Conservation (phyloP, 2,888 invertebrate species). For the Eretmocerus hayati region DNA sequence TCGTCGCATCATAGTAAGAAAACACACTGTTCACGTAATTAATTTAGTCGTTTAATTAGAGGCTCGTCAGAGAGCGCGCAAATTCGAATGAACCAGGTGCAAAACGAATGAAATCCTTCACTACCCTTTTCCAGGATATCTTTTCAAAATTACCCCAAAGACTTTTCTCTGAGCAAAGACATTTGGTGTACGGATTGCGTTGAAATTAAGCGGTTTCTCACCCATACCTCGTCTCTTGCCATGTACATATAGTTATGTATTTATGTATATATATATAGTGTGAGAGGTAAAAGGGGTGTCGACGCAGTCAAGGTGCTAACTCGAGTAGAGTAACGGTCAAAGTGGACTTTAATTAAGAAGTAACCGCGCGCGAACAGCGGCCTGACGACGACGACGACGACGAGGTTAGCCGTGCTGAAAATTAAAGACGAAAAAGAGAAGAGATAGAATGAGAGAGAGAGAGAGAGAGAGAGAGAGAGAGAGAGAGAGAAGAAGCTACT, state of each 20-base stretch:
- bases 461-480: neutral
- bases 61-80: neutral
- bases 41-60: constrained; percentile 17
- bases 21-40: constrained; percentile 7
- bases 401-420: constrained; percentile 18
- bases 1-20: no score
- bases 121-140: no score
- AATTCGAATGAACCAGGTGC: no score
- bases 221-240: neutral
- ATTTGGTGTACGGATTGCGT: neutral
- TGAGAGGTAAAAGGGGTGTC: no score
- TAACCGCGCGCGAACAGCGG: constrained; percentile 4
- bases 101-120: no score
- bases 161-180: neutral
- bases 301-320: constrained; percentile 5
- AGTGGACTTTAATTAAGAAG: constrained; percentile 13
- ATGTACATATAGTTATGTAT: no score
- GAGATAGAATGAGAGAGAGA: neutral
- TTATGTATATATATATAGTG: no score
- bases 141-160: no score
- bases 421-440: constrained; percentile 12
- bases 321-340: constrained; percentile 20
- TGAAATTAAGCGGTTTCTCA: constrained; percentile 14
- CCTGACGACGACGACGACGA: constrained; percentile 7
- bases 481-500: no score